These are phyloP conservation scores for Athalia cordata DNA, from an alignment of 2,888 invertebrate genomes.

Conservation along the genomic window DNA sequence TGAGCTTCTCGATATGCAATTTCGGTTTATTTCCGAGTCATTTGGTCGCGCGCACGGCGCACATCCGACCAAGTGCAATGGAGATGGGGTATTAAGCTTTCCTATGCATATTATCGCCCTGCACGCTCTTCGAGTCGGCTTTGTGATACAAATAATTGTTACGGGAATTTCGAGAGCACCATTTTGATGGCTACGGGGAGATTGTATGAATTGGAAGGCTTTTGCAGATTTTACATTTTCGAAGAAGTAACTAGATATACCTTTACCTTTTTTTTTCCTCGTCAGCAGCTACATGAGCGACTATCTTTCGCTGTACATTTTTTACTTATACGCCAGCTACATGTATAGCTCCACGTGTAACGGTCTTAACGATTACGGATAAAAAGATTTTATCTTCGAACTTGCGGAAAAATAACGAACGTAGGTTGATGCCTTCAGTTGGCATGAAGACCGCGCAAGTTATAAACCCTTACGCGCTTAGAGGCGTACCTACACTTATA, in stretches of 20 bases:
- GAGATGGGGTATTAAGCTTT: slow-evolving; percentile 64
- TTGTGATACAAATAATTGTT: slow-evolving; percentile 67
- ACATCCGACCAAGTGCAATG: slow-evolving; percentile 67
- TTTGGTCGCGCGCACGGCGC: slow-evolving; percentile 62
- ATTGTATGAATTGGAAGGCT: slow-evolving; percentile 22
- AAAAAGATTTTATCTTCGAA: slow-evolving; percentile 37
- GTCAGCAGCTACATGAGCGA: not conserved
- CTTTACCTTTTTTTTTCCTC: not conserved
- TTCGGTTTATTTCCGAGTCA: slow-evolving; percentile 69
- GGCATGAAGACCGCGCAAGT: not conserved
- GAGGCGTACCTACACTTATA: no score
- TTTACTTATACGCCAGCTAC: slow-evolving; percentile 2
- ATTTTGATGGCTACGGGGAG: slow-evolving; percentile 48
- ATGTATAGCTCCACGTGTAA: slow-evolving; percentile 2
- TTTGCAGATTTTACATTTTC: not conserved
- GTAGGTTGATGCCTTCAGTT: slow-evolving; percentile 10
- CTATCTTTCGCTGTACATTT: not conserved
- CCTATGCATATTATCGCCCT: slow-evolving; percentile 69
- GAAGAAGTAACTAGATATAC: not conserved
- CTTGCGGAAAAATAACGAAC: slow-evolving; percentile 29
- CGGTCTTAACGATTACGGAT: slow-evolving; percentile 27
- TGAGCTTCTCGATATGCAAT: slow-evolving; percentile 66
- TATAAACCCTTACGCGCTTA: slow-evolving; percentile 21
- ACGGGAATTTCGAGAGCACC: slow-evolving; percentile 61
- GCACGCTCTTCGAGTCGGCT: slow-evolving; percentile 57